Evolutionary conservation across 2,888 invertebrate species (phyloP).

Genomic region (Drosophila mayaguana): DNA sequence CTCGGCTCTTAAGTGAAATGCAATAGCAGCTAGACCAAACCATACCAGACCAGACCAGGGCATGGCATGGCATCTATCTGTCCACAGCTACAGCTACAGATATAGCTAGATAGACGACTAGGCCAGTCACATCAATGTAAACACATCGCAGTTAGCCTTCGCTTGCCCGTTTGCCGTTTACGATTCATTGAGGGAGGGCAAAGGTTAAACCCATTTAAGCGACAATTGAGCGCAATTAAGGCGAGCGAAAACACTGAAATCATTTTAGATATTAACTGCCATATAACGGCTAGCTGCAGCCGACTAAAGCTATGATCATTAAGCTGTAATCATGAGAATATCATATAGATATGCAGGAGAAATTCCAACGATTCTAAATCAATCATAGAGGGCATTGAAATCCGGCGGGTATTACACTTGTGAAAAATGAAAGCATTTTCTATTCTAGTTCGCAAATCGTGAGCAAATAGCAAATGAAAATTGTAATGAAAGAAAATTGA

Average conservation of each 20-base stretch:
- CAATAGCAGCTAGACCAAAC: background rate
- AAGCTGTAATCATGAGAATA: background rate
- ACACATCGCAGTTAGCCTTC: constrained; percentile 12
- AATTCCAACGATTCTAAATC: background rate
- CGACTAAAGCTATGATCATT: background rate
- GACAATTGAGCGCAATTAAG: constrained; percentile 65
- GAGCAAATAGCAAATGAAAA: background rate
- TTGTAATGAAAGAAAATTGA: background rate
- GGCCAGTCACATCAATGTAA: constrained; percentile 8
- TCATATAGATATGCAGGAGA: too few species aligned
- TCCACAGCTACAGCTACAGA: background rate
- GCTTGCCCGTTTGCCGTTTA: constrained; percentile 21
- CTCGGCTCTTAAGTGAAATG: constrained; percentile 21
- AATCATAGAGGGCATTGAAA: background rate
- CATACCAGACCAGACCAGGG: background rate
- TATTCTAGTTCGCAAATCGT: background rate
- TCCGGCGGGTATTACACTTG: background rate
- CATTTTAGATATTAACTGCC: constrained; percentile 4
- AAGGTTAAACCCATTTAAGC: constrained; percentile 66
- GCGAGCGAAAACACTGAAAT: constrained; percentile 12
- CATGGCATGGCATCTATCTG: background rate
- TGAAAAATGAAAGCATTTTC: background rate
- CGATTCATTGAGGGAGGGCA: constrained; percentile 45
- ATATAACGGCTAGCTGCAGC: background rate
- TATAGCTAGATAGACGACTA: constrained; percentile 13